Percentiles rank a stretch among this genome's conserved stretches.
Evolutionary conservation across 2,113 vertebrate genomes (phyloP).

Genomic region (Brachirus orientalis): DNA sequence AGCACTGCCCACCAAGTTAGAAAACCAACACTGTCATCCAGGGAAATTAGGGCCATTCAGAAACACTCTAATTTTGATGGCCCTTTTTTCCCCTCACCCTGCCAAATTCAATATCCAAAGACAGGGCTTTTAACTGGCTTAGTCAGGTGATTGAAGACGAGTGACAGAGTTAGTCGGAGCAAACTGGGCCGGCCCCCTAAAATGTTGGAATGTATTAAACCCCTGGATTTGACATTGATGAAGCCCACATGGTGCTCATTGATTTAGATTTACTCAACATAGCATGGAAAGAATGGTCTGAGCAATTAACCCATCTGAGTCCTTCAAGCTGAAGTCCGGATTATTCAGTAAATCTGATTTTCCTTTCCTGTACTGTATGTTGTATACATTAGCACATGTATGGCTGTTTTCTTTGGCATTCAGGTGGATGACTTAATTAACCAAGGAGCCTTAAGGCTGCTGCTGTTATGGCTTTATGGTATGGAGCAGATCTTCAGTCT

Average conservation of each 20-base stretch:
- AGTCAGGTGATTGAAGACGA: slow-evolving; percentile 51
- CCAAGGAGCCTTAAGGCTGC: not conserved
- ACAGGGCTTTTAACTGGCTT: slow-evolving; percentile 41
- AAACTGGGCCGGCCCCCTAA: slow-evolving; percentile 25
- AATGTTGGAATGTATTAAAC: slow-evolving; percentile 21
- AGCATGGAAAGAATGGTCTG: slow-evolving; percentile 14
- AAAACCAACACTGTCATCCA: slow-evolving; percentile 68
- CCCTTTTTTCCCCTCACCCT: slow-evolving; percentile 24
- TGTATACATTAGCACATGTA: slow-evolving; percentile 35
- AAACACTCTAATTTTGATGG: slow-evolving; percentile 47
- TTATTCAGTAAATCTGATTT: slow-evolving; percentile 34
- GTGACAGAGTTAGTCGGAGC: slow-evolving; percentile 31
- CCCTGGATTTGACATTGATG: slow-evolving; percentile 24
- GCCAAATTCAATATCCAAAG: slow-evolving; percentile 51
- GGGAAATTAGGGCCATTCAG: slow-evolving; percentile 65
- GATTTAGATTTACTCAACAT: slow-evolving; percentile 30
- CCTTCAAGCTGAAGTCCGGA: slow-evolving; percentile 26
- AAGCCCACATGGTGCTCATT: slow-evolving; percentile 20
- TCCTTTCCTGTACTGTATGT: slow-evolving; percentile 42
- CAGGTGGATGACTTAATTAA: slow-evolving; percentile 48
- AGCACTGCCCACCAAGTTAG: slow-evolving; percentile 59
- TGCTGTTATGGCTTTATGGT: slow-evolving; percentile 44
- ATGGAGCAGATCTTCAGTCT: slow-evolving; percentile 27
- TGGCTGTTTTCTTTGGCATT: slow-evolving; percentile 26
- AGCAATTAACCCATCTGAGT: slow-evolving; percentile 16